Conservation (phyloP, 2,888 invertebrate genomes). For the Troides oblongomaculatus region DNA sequence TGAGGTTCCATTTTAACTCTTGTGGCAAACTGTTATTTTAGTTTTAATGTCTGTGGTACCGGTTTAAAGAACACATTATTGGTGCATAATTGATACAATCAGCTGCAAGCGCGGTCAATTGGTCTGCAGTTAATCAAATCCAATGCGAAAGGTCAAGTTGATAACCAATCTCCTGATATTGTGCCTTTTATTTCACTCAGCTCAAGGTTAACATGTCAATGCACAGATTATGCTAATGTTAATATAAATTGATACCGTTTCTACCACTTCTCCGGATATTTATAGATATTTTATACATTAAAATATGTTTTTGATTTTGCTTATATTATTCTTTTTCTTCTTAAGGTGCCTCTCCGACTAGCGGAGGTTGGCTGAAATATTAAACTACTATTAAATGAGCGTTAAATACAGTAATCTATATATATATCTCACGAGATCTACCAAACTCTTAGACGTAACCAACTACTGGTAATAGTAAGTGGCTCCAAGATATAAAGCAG, state of each 20-base stretch:
- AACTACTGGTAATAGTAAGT: too few species aligned
- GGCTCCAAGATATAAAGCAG: too few species aligned
- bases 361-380: too few species aligned
- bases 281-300: too few species aligned
- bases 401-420: too few species aligned
- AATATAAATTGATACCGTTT: slow-evolving; percentile 4
- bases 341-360: too few species aligned
- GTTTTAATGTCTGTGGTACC: not conserved
- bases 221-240: slow-evolving; percentile 11
- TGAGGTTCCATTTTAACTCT: too few species aligned
- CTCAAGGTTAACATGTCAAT: slow-evolving; percentile 13
- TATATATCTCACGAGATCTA: too few species aligned
- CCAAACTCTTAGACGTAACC: too few species aligned
- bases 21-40: not conserved
- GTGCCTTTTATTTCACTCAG: slow-evolving; percentile 21
- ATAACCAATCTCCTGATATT: slow-evolving; percentile 32
- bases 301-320: not conserved
- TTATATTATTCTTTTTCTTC: too few species aligned
- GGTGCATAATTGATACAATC: slow-evolving; percentile 28
- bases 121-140: slow-evolving; percentile 34
- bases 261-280: not conserved
- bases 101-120: slow-evolving; percentile 33
- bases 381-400: too few species aligned
- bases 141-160: slow-evolving; percentile 36
- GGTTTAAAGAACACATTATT: slow-evolving; percentile 1